Evolutionary conservation across 2,113 vertebrate genomes (phyloP), one percentile per base, ranked within the genome.

Genomic region (Prunella himalayana): DNA sequence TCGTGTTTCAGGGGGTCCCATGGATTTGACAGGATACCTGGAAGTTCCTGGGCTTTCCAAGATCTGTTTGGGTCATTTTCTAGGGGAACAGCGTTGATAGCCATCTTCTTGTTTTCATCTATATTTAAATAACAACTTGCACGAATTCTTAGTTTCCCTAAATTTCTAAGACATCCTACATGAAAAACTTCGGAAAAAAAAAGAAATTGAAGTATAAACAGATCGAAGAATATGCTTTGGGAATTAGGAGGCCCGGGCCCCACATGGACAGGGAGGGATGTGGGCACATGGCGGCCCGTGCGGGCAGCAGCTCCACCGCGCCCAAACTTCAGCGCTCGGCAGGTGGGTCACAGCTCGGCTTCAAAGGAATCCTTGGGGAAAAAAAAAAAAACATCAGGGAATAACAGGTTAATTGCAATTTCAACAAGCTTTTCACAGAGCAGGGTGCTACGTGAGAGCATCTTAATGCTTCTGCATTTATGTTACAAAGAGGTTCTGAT

Each of bases 161-260:
- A 44, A 53, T 10, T 20, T 5, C 0, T 8, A 4, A 21, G 28
- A 1, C 8, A 4, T 4, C 10, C 13, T 14, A 0, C 23, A 0
- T 1, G 28, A 11, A 19, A 14, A 53, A 20, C 13, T 21, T 20
- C 0, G 0, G 11, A 13, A 17, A 18, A 41, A n/a, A n/a, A 42
- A 47, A 14, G 23, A 9, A 33, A 44, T 11, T 0, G 0, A 13
- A 18, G 22, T 5, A 0, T 3, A 9, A n/a, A 8, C 4, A 42
- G 56, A 3, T 6, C 1, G 30, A n/a, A 15, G 25, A 31, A 3
- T 1, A 0, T 0, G 23, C 10, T 64, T 1, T 14, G 61, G 39
- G 56, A 8, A 2, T 13, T 2, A 12, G n/a, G 4, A 22, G 88
- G 70, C 30, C 19, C 0, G 6, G 15, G 49, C 27, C 7, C 17